Evolutionary conservation across 2,797 vertebrate genomes (phyloP), one percentile per base, ranked within the genome.

Genomic region (Schizopygopsis malacanthus): DNA sequence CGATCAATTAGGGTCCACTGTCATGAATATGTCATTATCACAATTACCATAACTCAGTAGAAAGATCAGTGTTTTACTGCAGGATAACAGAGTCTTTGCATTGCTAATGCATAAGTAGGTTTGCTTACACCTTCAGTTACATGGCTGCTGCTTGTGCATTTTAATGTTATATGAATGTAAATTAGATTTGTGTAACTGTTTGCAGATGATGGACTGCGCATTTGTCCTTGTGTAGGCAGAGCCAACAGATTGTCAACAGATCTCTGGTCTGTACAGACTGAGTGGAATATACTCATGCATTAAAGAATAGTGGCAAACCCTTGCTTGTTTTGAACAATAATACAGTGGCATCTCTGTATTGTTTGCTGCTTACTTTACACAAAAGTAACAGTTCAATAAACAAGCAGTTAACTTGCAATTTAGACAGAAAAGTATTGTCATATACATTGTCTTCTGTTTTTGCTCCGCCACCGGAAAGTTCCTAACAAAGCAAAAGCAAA

Each of bases 221-320:
- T 83, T 50, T 63, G 82, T 45, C 39, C 12, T 65, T 52, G 81
- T 43, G 18, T 28, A 33, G 45, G 28, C 25, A 37, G 59, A 41
- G 61, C 71, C 59, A 82, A 76, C 85, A 77, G 41, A 77, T 59
- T 86, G 61, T 70, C 72, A 86, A 15, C 73, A 78, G 63, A 82
- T 69, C 63, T 86, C 80, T 82, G 50, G 54, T 86, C 28, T 50
- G 13, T 73, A 75, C 10, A 65, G 72, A 47, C 37, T 54, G 6
- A 77, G 67, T 77, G 75, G 15, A 9, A 20, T 83, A 89, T 90
- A 91, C 61, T 84, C 72, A 54, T 28, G 45, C 33, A 41, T 84
- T 3, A 67, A 67, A 54, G 43, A 54, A 52, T 28, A 83, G 72
- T 67, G 45, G 45, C 67, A 65, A 56, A 77, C 0, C 18, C 41